A percentile compares a stretch with the other conserved stretches of the same genome.
phyloP scores from a whole-genome alignment of 2,113 vertebrate species.

The Buteo buteo region DNA sequence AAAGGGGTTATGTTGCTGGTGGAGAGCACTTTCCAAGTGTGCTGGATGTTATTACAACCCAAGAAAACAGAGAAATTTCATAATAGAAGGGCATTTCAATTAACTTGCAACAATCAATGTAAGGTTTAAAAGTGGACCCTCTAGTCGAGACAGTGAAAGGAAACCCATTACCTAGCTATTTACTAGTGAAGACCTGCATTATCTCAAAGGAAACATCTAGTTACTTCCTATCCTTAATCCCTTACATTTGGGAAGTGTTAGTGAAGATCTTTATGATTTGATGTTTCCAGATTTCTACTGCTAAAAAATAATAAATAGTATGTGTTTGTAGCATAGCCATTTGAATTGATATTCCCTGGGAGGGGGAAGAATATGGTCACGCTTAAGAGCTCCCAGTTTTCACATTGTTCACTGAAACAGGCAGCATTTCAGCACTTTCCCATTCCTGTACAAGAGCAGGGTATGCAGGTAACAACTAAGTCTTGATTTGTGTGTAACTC shows the following conservation, averaged over 20 bases:
- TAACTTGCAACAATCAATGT: not conserved
- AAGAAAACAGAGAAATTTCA: not conserved
- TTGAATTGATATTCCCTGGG: not conserved
- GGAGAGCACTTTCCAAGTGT: not conserved
- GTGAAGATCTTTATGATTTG: not conserved
- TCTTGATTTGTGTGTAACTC: not conserved
- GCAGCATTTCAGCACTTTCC: not conserved
- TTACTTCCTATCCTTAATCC: not conserved
- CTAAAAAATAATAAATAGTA: not conserved
- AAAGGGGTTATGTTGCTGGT: not conserved
- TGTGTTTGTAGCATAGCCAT: not conserved
- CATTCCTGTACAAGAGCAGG: not conserved
- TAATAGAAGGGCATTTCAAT: not conserved
- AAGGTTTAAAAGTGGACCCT: not conserved
- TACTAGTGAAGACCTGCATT: not conserved
- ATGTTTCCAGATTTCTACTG: not conserved
- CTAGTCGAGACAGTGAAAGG: not conserved
- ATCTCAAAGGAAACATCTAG: not conserved
- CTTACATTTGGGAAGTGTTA: not conserved
- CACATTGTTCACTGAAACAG: not conserved
- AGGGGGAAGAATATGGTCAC: not conserved
- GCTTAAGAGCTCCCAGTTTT: not conserved
- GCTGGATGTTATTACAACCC: not conserved
- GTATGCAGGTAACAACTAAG: not conserved
- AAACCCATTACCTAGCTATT: not conserved